These are phyloP conservation scores for Polietes domitor DNA, from an alignment of 2,888 invertebrate species.

Conservation along the genomic window DNA sequence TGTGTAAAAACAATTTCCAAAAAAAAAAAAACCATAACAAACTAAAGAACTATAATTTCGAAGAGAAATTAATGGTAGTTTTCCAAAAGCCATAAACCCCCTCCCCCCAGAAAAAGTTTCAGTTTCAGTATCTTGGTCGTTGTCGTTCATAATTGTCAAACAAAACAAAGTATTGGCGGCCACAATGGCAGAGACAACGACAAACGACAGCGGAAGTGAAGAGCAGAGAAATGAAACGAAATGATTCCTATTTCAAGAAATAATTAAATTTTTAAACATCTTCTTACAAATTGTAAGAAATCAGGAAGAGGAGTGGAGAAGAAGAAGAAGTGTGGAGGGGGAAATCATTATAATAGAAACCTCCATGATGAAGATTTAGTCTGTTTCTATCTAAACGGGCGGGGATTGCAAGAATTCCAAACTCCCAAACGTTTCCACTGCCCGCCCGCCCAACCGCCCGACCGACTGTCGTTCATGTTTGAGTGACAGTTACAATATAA, in stretches of 20 bases:
- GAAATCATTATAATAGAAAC: conserved; percentile 19
- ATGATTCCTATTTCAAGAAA: not conserved
- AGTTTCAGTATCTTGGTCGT: not conserved
- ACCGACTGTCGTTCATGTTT: conserved; percentile 44
- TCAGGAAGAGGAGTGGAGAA: not conserved
- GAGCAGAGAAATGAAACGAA: not conserved
- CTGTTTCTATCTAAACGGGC: conserved; percentile 36
- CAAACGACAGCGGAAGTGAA: not conserved
- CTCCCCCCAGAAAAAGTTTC: not conserved
- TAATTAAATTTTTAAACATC: conserved; percentile 43
- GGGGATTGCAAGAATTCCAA: conserved; percentile 1
- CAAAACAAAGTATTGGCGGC: not conserved
- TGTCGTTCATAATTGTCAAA: conserved; percentile 1
- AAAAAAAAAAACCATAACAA: conserved; percentile 1
- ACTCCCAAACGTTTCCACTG: not conserved
- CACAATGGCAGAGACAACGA: not conserved
- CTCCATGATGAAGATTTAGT: conserved; percentile 13
- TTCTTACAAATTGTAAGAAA: not conserved
- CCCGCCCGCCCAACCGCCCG: no score
- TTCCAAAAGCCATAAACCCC: not conserved
- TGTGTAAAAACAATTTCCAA: conserved; percentile 1
- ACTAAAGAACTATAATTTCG: conserved; percentile 3
- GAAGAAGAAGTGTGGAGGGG: not conserved
- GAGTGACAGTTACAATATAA: conserved; percentile 53
- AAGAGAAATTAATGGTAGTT: conserved; percentile 28